Evolutionary conservation across 2,113 vertebrate genomes (phyloP).

Genomic region (Boulengerochromis microlepis): DNA sequence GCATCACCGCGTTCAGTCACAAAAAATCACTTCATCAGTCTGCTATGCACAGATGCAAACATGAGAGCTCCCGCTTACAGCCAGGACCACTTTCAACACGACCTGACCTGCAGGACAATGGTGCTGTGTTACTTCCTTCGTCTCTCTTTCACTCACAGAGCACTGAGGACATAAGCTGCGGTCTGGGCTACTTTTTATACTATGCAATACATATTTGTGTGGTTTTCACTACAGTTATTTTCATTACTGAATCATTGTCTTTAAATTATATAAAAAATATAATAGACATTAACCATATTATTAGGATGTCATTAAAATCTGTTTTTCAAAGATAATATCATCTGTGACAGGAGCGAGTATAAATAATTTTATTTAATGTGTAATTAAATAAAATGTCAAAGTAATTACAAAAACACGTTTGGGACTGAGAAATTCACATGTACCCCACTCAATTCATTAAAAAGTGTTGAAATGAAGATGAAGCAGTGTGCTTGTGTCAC

Average conservation of each 20-base stretch:
- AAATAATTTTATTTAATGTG: not conserved
- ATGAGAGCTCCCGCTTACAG: not conserved
- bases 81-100: not conserved
- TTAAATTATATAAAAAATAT: not conserved
- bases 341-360: not conserved
- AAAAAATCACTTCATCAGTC: not conserved
- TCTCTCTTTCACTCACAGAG: not conserved
- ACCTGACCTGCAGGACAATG: not conserved
- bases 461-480: not conserved
- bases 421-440: not conserved
- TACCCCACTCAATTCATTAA: not conserved
- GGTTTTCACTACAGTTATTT: not conserved
- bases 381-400: not conserved
- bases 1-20: not conserved
- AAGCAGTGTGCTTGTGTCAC: not conserved
- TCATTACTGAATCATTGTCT: not conserved
- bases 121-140: not conserved
- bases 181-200: not conserved
- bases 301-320: not conserved
- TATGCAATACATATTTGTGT: not conserved
- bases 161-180: not conserved
- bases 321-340: not conserved
- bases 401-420: not conserved
- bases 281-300: not conserved
- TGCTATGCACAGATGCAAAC: not conserved